Base-by-base conservation (phyloP, 2,113 vertebrate species). In the Varanus komodoensis region DNA sequence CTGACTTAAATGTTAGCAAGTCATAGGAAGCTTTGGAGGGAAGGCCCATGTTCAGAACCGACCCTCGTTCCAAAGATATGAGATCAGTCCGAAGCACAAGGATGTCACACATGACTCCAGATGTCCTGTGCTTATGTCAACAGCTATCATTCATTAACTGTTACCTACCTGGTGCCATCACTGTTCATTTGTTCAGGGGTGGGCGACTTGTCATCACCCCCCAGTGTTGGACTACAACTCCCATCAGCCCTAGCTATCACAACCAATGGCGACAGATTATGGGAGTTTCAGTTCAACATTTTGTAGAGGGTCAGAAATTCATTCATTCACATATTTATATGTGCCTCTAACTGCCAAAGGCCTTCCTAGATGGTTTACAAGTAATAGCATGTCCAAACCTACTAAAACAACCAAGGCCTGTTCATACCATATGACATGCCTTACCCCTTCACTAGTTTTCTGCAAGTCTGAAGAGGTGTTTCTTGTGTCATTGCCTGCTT, bases 381-480 rank as follows among this genome's bases (percentile, higher is more conserved):
- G 38, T 44, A 44, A 44, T 44, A 44, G 38, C 38, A 44, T 3
- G 3, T 44, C 38, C 38, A 44, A 44, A 44, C 38, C 38, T 44
- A 44, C 3, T 44, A 44, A 44, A 44, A 3, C 61, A 64, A 21
- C 61, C 61, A 3, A 19, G 15, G 34, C 44, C 74, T 77, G 21
- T 14, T 77, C 17, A 34, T 5, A 75, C n/a, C n/a, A n/a, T n/a
- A 64, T 64, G 61, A 64, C 21, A 86, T 69, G 54, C 95, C 89
- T 97, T 97, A 98, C 98, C 98, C 98, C 98, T 97, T 98, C 98
- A 93, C 97, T 97, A 95, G 97, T 95, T 96, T 98, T 98, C 98
- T 99, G 98, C 97, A 97, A 97, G 95, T 98, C 98, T 89, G 98
- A 97, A 92, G 97, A 93, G 50, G 98, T 97, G 93, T 98, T 99